Evolutionary conservation across 2,888 invertebrate genomes (phyloP).

Genomic region (Zootermopsis nevadensis): DNA sequence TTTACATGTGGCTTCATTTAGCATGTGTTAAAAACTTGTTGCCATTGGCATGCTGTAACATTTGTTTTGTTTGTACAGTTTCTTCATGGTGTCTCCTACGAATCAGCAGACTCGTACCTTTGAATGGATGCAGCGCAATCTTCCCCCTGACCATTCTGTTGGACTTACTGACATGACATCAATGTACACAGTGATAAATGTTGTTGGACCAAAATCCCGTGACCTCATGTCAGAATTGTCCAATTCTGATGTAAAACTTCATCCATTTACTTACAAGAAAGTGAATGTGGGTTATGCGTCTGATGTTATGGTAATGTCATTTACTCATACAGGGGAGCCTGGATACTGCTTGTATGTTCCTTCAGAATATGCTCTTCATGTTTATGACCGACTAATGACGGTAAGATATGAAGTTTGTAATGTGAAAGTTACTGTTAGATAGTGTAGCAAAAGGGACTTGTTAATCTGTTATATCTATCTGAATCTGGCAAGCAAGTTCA

Average conservation of each 20-base stretch:
- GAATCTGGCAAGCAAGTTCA: too few relatives aligned
- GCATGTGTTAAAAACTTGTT: too few relatives aligned
- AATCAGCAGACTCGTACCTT: slow-evolving; percentile 79
- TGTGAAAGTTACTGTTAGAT: not conserved
- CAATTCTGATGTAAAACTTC: slow-evolving; percentile 71
- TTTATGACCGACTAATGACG: slow-evolving; percentile 75
- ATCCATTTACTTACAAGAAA: slow-evolving; percentile 73
- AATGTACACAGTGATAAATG: slow-evolving; percentile 78
- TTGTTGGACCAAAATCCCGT: slow-evolving; percentile 76
- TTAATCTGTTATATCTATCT: too few relatives aligned
- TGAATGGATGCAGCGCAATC: slow-evolving; percentile 75
- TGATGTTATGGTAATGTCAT: slow-evolving; percentile 76
- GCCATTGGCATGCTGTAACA: too few relatives aligned
- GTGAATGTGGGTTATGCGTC: slow-evolving; percentile 77
- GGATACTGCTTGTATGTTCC: slow-evolving; percentile 78
- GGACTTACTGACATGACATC: slow-evolving; percentile 76
- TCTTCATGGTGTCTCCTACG: slow-evolving; percentile 83
- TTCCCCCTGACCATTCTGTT: slow-evolving; percentile 71
- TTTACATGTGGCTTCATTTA: too few relatives aligned
- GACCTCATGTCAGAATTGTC: slow-evolving; percentile 74
- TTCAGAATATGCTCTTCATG: slow-evolving; percentile 79
- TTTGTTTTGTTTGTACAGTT: slow-evolving; percentile 62
- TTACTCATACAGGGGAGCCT: slow-evolving; percentile 78
- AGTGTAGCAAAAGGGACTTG: too few relatives aligned
- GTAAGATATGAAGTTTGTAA: slow-evolving; percentile 57